These are phyloP conservation scores for Eudyptes chrysolophus DNA, from an alignment of 2,113 vertebrate species.

Conservation along the genomic window DNA sequence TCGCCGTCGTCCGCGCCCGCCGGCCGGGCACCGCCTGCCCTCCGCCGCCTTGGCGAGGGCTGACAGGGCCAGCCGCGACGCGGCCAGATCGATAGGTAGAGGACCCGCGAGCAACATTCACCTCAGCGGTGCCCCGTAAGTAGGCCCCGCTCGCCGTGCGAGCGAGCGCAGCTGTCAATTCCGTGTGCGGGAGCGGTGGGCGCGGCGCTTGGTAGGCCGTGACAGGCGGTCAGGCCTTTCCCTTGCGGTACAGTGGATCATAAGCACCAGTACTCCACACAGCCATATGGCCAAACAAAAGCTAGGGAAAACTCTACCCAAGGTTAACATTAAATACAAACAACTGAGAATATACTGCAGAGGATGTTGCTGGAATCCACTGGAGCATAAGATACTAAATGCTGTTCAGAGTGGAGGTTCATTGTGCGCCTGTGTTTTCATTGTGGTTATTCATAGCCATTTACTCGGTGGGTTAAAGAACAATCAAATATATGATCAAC, in stretches of 20 bases:
- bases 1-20: neutral
- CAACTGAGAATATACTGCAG: accelerated
- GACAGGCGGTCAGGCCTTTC: accelerated
- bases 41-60: too few relatives aligned
- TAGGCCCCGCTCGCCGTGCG: neutral
- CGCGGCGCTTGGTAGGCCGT: accelerated
- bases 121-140: neutral
- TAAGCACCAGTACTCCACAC: accelerated
- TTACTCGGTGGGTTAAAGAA: neutral
- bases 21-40: accelerated
- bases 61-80: too few relatives aligned
- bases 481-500: accelerated
- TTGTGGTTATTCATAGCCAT: accelerated
- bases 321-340: accelerated
- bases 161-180: neutral
- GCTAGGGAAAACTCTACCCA: accelerated
- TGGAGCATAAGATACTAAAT: accelerated
- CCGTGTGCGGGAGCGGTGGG: accelerated
- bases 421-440: accelerated
- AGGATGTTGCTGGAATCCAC: too few relatives aligned
- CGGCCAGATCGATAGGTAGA: accelerated
- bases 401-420: neutral
- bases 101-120: accelerated
- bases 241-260: accelerated
- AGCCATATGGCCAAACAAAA: accelerated